phyloP scores from a whole-genome alignment of 2,797 vertebrate genomes.

The Huso huso region DNA sequence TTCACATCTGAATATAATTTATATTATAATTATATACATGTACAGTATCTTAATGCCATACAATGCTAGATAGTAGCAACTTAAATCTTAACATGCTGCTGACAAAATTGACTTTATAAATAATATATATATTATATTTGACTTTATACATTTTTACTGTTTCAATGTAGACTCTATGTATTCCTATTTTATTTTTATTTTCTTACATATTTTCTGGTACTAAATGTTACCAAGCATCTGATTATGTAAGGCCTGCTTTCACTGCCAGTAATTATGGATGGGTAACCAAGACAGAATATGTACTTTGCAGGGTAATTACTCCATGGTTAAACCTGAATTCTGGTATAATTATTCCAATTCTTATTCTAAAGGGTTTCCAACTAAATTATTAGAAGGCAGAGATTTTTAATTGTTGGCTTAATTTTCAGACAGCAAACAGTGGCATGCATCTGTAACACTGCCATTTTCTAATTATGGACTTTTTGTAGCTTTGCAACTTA shows the following conservation, averaged over 20 bases:
- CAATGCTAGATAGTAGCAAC: not conserved
- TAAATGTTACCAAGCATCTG: not conserved
- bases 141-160: not conserved
- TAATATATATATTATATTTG: not conserved
- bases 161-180: too few species aligned
- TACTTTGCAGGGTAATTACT: not conserved
- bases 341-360: not conserved
- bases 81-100: not conserved
- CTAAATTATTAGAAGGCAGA: not conserved
- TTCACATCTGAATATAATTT: too few species aligned
- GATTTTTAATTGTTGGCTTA: too few species aligned
- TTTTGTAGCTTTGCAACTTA: too few species aligned
- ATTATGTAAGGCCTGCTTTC: not conserved
- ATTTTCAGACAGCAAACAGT: too few species aligned
- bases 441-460: too few species aligned
- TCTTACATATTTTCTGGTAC: not conserved
- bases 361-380: conserved; percentile 2
- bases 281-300: not conserved
- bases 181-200: too few species aligned
- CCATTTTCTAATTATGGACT: too few species aligned
- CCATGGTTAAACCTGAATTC: not conserved
- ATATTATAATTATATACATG: too few species aligned
- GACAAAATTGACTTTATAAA: not conserved
- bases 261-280: not conserved
- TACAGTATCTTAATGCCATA: too few species aligned